phyloP scores from a whole-genome alignment of 2,888 invertebrate species.

The Achlya flavicornis region DNA sequence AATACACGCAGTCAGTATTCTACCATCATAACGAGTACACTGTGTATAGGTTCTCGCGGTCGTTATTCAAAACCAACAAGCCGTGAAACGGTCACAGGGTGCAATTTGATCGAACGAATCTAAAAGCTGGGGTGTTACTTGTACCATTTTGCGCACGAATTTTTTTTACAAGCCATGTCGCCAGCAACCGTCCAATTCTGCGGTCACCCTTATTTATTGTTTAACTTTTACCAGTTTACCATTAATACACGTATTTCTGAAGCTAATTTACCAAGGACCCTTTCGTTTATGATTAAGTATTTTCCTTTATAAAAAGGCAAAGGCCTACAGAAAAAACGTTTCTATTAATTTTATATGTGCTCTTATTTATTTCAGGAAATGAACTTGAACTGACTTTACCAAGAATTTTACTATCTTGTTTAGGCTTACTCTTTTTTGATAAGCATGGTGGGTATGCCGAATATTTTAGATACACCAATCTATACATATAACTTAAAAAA shows the following conservation, averaged over 20 bases:
- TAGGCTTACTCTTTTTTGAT: too few species aligned
- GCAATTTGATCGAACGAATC: slow-evolving; percentile 34
- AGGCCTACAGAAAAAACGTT: not conserved
- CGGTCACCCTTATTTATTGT: slow-evolving; percentile 7
- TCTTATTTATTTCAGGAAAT: not conserved
- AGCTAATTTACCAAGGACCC: not conserved
- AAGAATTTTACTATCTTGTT: not conserved
- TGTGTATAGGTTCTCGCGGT: slow-evolving; percentile 18
- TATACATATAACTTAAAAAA: too few species aligned
- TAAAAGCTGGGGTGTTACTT: slow-evolving; percentile 16
- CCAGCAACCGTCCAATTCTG: slow-evolving; percentile 1
- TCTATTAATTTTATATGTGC: not conserved
- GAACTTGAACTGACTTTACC: too few species aligned
- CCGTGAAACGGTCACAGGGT: slow-evolving; percentile 33
- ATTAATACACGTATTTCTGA: slow-evolving; percentile 1
- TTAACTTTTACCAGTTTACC: slow-evolving; percentile 2
- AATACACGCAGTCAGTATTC: not conserved
- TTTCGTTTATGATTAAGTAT: not conserved
- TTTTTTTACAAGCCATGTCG: not conserved
- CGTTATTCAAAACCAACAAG: slow-evolving; percentile 44
- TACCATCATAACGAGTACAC: not conserved
- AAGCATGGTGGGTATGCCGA: too few species aligned
- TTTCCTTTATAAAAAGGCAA: not conserved
- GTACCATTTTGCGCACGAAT: not conserved
- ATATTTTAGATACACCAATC: too few species aligned